Base-by-base conservation (phyloP, 2,888 invertebrate species). In the Eurois occulta region DNA sequence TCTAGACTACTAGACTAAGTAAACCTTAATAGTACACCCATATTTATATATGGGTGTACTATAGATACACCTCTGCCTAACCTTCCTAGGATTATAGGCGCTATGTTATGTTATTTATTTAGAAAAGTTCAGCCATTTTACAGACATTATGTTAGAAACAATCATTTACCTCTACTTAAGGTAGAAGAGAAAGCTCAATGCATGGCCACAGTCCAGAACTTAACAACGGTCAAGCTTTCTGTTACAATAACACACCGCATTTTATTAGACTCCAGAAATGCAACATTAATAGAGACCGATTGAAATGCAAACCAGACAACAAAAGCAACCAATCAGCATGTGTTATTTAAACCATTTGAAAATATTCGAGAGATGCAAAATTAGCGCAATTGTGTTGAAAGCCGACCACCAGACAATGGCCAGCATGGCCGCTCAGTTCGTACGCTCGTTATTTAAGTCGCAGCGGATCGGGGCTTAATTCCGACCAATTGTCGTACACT, bases 401-500 rank as follows among this genome's bases (percentile, higher is more conserved):
- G 74, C 71, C 60, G 65, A 75, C 62, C 83, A 69, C 41, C 78
- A 78, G 78, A 86, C 79, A 85, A 85, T 83, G 65, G 62, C 35
- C 48, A 32, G 41, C 75, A 85, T 80, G 62, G 75, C 28, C 28
- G 35, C n/a, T 67, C 18, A 73, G 80, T 86, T 72, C 77, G 78
- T 85, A 81, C 79, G 77, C 79, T 66, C 77, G 75, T 85, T 86
- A 87, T 86, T 85, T 85, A 83, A 86, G 84, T 85, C 81, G 70
- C 66, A 69, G 72, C 52, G 85, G 66, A 72, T 79, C 64, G 78
- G 60, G 18, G 73, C 73, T 85, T 87, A 84, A 89, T 89, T 87
- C 74, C 38, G 52, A 38, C 64, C 75, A 38, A 81, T 80, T 84
- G 86, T 80, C 79, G 69, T 86, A 72, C 78, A 65, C 38, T 80